Percentiles rank a stretch among this genome's conserved stretches.
Evolutionary conservation across 1,140 invertebrate genomes (phyloP).

Genomic region (Heliothis subflexa): DNA sequence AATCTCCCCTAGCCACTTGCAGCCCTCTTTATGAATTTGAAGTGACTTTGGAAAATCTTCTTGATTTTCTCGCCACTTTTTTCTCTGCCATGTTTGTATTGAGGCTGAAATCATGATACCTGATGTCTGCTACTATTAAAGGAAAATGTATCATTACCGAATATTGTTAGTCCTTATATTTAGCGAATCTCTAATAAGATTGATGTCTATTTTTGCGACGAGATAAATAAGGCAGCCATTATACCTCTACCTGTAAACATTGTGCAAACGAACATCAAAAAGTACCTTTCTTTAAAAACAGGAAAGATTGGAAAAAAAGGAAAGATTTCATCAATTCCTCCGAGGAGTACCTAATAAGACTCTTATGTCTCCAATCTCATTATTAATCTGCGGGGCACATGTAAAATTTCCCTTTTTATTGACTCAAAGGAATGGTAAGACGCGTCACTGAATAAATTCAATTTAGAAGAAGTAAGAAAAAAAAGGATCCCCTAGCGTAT

Average conservation of each 20-base stretch:
- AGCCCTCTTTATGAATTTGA: too few species aligned
- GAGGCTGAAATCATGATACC: too few species aligned
- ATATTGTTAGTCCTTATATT: too few species aligned
- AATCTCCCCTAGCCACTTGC: too few species aligned
- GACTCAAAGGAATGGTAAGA: slow-evolving; percentile 39
- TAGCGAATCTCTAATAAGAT: too few species aligned
- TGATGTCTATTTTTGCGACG: too few species aligned
- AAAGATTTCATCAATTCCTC: slow-evolving; percentile 35
- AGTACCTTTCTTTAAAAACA: neutral
- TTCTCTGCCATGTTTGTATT: too few species aligned
- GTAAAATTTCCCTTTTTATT: slow-evolving; percentile 46
- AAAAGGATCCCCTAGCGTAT: slow-evolving; percentile 36
- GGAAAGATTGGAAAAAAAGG: slow-evolving; percentile 12
- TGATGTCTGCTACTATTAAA: too few species aligned
- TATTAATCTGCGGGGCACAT: slow-evolving; percentile 47
- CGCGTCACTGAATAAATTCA: slow-evolving; percentile 53
- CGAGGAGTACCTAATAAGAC: slow-evolving; percentile 37
- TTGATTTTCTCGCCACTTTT: too few species aligned
- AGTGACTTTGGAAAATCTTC: too few species aligned
- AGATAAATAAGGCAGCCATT: too few species aligned
- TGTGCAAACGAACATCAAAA: neutral
- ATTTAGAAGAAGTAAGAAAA: slow-evolving; percentile 37
- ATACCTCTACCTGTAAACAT: neutral
- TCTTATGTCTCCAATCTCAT: slow-evolving; percentile 48
- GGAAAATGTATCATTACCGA: too few species aligned